Percentiles rank a stretch among this genome's conserved stretches.
Evolutionary conservation across 2,888 invertebrate species (phyloP).

Genomic region (Mesorhabditis spiculigera): DNA sequence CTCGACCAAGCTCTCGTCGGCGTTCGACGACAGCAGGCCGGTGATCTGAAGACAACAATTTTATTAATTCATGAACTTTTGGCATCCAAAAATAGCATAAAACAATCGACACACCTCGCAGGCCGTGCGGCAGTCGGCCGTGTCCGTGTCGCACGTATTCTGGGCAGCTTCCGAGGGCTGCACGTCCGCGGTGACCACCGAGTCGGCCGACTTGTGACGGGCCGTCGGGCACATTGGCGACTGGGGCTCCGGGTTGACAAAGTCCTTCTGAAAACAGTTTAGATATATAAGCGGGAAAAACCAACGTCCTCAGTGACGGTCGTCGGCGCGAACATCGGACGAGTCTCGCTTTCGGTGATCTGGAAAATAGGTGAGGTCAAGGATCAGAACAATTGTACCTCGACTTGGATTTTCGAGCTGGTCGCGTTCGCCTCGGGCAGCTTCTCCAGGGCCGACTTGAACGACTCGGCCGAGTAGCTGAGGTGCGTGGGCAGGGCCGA

Average conservation of each 20-base stretch:
- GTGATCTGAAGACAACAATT: no score
- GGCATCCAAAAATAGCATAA: no score
- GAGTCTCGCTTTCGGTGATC: conserved; percentile 6
- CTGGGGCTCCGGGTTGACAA: not conserved
- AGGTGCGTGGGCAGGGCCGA: not conserved
- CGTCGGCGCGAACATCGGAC: not conserved
- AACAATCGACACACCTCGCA: not conserved
- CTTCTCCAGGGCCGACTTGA: not conserved
- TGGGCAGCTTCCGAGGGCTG: not conserved
- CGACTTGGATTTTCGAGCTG: not conserved
- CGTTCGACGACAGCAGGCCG: no score
- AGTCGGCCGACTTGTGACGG: not conserved
- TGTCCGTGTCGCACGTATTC: not conserved
- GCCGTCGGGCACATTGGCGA: not conserved
- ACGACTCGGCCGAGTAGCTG: not conserved
- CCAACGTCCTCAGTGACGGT: not conserved
- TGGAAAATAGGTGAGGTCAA: not conserved
- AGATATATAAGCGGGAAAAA: no score
- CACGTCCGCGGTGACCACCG: not conserved
- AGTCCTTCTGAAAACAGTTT: not conserved
- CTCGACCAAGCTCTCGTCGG: no score
- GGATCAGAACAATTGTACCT: not conserved
- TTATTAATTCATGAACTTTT: no score
- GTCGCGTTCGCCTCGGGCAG: not conserved
- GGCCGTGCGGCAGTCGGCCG: not conserved